Evolutionary conservation across 2,113 vertebrate genomes (phyloP), one percentile per base, ranked within the genome.

Genomic region (Kryptolebias marmoratus): DNA sequence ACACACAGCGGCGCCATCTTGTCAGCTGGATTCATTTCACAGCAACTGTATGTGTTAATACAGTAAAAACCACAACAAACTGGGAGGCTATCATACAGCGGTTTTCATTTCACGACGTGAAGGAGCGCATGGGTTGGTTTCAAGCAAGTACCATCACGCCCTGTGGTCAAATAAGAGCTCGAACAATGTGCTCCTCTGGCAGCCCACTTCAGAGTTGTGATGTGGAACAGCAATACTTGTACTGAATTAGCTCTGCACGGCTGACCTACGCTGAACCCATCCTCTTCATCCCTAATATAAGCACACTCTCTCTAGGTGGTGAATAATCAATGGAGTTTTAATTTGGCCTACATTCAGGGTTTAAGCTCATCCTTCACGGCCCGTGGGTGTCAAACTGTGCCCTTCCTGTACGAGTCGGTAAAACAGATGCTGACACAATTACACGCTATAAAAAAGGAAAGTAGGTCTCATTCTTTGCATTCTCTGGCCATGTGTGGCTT

Each of bases 401-500:
- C 22, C 22, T 22, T 22, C 22, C 22, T 7, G 3, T 36, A 7
- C 32, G 7, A 36, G 32, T 36, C 7, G 32, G 32, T 36, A 36
- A 36, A 36, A 7, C 22, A 47, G 48, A 52, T 48, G 16, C 62
- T 52, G 39, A 47, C 52, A 57, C 54, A 56, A 5, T 48, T 32
- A 68, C 64, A 82, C 5, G 53, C 8, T 13, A 47, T 31, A 15
- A 62, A 72, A 42, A 22, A 60, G 28, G 52, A 31, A 63, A 77
- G 60, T 68, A 59, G 54, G 49, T 73, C 58, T 50, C 73, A 71
- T 87, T 72, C 70, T 73, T 73, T 59, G 39, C 71, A 80, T 87
- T 88, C 63, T 66, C 60, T 4, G 61, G 69, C 11, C 84, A 81
- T 74, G 81, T 88, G 86, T 86, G 80, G 53, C 42, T 54, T 55